Percentiles rank a stretch among this genome's conserved stretches.
Conservation (phyloP, 2,113 vertebrate genomes). For the Sinocyclocheilus rhinocerous region DNA sequence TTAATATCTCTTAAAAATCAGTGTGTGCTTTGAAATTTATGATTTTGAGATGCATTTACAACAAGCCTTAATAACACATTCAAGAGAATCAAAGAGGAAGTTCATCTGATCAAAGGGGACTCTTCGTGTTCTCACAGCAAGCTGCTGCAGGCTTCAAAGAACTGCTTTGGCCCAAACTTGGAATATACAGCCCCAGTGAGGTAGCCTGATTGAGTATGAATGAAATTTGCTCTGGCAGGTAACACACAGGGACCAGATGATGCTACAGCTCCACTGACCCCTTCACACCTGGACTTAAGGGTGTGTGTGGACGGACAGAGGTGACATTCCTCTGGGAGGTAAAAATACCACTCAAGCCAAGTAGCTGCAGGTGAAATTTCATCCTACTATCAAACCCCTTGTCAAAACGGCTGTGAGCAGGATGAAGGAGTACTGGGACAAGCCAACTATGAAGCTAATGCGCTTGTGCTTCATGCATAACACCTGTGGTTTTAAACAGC, state of each 20-base stretch:
- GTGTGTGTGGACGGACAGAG: constrained; percentile 56
- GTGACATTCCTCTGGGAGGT: constrained; percentile 68
- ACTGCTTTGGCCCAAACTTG: neutral
- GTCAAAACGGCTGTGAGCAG: neutral
- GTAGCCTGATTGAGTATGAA: constrained; percentile 27
- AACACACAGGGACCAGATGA: constrained; percentile 47
- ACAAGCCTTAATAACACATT: constrained; percentile 11
- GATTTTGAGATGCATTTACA: neutral
- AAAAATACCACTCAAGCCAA: constrained; percentile 70
- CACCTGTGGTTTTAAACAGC: neutral
- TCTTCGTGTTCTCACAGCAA: constrained; percentile 18
- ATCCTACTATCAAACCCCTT: constrained; percentile 55
- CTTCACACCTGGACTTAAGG: constrained; percentile 48
- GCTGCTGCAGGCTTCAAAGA: constrained; percentile 21
- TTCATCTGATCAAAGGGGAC: constrained; percentile 16
- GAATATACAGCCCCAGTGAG: constrained; percentile 15
- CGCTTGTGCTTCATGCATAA: neutral
- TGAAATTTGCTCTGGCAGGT: constrained; percentile 42
- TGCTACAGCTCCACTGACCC: constrained; percentile 24
- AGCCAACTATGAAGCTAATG: neutral
- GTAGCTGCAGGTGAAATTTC: constrained; percentile 73
- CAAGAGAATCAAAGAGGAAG: constrained; percentile 15
- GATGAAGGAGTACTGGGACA: neutral
- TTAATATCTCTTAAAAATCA: constrained; percentile 6
- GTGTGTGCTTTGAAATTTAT: neutral